These are phyloP conservation scores for Coptotermes formosanus DNA, from an alignment of 1,140 invertebrate species.

Conservation along the genomic window DNA sequence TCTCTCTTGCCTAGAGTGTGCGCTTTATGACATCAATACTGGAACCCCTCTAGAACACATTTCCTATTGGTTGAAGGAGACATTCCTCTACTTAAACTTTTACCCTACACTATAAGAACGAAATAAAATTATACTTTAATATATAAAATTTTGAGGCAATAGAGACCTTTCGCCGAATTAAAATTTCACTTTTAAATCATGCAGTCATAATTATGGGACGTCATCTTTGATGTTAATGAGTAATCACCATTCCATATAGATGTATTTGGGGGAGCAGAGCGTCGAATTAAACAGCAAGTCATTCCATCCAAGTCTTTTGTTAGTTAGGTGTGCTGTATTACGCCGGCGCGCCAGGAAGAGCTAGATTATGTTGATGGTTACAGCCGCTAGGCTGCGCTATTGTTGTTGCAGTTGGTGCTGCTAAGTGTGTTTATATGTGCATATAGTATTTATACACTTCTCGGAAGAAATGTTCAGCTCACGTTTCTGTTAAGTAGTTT, in stretches of 20 bases:
- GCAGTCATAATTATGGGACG: background rate
- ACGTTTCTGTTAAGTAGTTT: no score
- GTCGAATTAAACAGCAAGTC: background rate
- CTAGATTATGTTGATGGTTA: no score
- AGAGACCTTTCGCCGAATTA: background rate
- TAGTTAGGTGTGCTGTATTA: background rate
- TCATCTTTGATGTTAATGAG: background rate
- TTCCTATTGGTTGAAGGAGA: conserved; percentile 29
- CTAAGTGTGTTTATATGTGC: no score
- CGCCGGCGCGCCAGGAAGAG: background rate
- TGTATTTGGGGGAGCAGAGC: background rate
- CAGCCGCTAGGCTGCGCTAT: no score
- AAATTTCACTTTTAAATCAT: background rate
- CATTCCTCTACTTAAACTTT: background rate
- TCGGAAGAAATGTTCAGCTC: no score
- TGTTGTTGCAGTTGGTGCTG: no score
- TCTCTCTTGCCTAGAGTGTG: conserved; percentile 24
- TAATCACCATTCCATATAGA: background rate
- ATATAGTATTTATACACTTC: no score
- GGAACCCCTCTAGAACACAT: background rate
- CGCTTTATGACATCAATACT: conserved; percentile 32
- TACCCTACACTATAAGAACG: background rate
- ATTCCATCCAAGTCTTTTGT: conserved; percentile 23
- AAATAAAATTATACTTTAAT: background rate
- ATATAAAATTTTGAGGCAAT: background rate